A percentile compares a stretch with the other conserved stretches of the same genome.
These are phyloP conservation scores for Ischnura elegans DNA, from an alignment of 2,888 invertebrate species.

Conservation along the genomic window DNA sequence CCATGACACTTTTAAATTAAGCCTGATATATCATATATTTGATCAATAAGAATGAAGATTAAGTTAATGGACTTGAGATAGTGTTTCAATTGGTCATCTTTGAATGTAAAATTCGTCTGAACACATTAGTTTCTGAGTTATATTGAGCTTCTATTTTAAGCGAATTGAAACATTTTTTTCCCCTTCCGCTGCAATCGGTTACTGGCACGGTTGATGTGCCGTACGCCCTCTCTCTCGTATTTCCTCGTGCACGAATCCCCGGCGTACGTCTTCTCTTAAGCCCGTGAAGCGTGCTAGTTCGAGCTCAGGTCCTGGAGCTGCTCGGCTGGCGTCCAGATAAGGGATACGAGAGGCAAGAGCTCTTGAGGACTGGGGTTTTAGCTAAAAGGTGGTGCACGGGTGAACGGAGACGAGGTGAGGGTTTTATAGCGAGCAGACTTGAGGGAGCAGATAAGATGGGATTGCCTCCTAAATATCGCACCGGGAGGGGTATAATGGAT, in stretches of 20 bases:
- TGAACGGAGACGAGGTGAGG: not conserved
- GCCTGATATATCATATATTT: too few relatives aligned
- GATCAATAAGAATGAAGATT: too few relatives aligned
- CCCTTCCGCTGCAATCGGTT: not conserved
- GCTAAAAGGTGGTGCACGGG: not conserved
- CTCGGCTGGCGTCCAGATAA: not conserved
- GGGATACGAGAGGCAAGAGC: not conserved
- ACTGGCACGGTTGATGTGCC: not conserved
- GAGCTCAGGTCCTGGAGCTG: not conserved
- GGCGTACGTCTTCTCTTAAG: not conserved
- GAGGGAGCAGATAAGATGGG: constrained; percentile 14
- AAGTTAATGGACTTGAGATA: not conserved
- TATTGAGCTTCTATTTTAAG: too few relatives aligned
- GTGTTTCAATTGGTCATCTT: not conserved
- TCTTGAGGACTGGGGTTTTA: not conserved
- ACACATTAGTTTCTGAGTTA: too few relatives aligned
- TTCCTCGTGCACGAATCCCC: not conserved
- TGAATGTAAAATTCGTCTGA: too few relatives aligned
- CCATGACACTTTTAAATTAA: too few relatives aligned
- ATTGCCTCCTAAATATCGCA: constrained; percentile 28
- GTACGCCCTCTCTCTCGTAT: not conserved
- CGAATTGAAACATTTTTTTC: too few relatives aligned
- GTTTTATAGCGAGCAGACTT: not conserved
- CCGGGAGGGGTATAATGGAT: not conserved
- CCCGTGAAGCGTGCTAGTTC: not conserved